Evolutionary conservation across 2,888 invertebrate species (phyloP), one percentile per base, ranked within the genome.

Genomic region (Scelioninae gen. 1): DNA sequence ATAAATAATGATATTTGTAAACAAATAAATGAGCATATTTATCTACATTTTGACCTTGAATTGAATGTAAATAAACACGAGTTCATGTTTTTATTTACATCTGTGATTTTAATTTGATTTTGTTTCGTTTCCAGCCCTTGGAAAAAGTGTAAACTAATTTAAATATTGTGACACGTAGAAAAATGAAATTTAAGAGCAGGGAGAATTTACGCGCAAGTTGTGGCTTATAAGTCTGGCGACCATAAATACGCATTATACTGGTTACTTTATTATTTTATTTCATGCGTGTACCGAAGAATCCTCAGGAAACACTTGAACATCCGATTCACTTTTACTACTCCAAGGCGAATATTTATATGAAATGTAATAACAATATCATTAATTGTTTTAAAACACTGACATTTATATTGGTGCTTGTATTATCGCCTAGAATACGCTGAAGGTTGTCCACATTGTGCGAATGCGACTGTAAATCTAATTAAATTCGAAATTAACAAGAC

Each of bases 361-460:
- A 32, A 56, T 31, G 29, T 45, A 47, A 38, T 56, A 32, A 38
- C 55, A 13, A 11, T 47, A 38, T 38, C 29, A 23, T 74, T 74
- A 74, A 74, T 65, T 74, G 63, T 74, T 45, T 63, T 15, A 74
- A 74, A 45, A 40, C 58, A 56, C 15, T 65, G 75, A 34, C 31
- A 55, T 32, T 23, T 55, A 55, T 55, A 63, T 62, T 71, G 15
- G 38, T 9, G 47, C 32, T 45, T 51, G 34, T 23, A 10, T 74
- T 23, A 62, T 74, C 31, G 29, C 13, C 15, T 51, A 51, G 51
- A 56, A 71, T 55, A 40, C 31, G 56, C 10, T 58, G 65, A 72
- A 72, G 66, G 72, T 53, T 43, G 43, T 34, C 40, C 32, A 56
- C 38, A 47, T 69, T 23, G 15, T n/a, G 13, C 16, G 60, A 49